A percentile compares a stretch with the other conserved stretches of the same genome.
Evolutionary conservation across 2,888 invertebrate species (phyloP).

Genomic region (Cylindroiulus punctatus): DNA sequence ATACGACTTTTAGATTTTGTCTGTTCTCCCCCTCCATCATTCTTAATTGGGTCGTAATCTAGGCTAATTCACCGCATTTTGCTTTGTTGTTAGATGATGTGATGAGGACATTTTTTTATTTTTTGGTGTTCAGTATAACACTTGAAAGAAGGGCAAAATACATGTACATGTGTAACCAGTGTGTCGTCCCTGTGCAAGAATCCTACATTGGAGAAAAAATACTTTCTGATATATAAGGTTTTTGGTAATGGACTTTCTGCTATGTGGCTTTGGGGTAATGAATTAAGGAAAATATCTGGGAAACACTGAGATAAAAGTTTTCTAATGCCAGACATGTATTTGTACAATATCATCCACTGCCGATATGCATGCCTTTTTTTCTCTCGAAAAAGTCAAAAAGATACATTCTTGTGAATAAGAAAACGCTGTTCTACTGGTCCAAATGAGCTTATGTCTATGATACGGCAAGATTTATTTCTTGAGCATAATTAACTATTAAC

Average conservation of each 20-base stretch:
- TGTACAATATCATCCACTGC: too few species aligned
- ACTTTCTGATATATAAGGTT: too few species aligned
- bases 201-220: neutral
- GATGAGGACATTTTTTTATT: neutral
- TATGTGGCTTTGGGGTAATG: too few species aligned
- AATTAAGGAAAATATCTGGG: too few species aligned
- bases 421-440: neutral
- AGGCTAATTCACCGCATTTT: neutral
- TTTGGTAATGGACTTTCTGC: too few species aligned
- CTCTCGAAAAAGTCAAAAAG: neutral
- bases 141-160: neutral
- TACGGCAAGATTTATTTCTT: neutral
- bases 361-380: neutral
- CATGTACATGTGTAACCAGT: neutral
- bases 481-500: neutral
- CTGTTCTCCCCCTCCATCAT: neutral
- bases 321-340: too few species aligned
- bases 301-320: too few species aligned
- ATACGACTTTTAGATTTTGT: neutral
- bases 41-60: neutral
- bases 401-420: neutral
- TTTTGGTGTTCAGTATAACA: neutral
- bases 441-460: neutral
- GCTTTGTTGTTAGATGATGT: neutral
- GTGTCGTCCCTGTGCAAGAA: neutral